phyloP scores from a whole-genome alignment of 2,888 invertebrate genomes.

The Timema cristinae region DNA sequence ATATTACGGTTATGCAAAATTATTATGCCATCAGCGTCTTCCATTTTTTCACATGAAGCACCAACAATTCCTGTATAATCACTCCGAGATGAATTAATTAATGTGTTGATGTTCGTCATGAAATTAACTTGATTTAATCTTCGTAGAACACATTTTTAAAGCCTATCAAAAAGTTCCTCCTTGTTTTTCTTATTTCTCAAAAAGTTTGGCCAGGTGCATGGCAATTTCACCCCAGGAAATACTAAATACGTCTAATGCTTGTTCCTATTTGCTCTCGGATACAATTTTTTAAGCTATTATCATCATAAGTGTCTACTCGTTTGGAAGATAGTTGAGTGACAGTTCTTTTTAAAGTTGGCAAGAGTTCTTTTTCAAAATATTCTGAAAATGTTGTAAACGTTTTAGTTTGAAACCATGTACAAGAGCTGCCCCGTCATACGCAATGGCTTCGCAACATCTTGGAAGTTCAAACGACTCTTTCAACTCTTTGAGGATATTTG shows the following conservation, averaged over 20 bases:
- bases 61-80: not conserved
- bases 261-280: slow-evolving; percentile 2
- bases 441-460: slow-evolving; percentile 10
- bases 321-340: not conserved
- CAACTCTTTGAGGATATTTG: not conserved
- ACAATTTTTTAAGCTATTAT: not conserved
- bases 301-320: not conserved
- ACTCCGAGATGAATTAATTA: not conserved
- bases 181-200: not conserved
- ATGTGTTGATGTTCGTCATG: not conserved
- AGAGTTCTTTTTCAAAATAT: not conserved
- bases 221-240: not conserved
- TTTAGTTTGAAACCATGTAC: not conserved
- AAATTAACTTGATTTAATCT: not conserved
- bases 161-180: not conserved
- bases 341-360: not conserved
- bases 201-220: not conserved
- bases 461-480: not conserved
- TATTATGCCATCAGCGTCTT: not conserved
- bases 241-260: not conserved
- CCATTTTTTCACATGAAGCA: not conserved
- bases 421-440: not conserved
- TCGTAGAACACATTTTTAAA: not conserved
- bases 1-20: not conserved
- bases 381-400: not conserved